Base-by-base conservation (phyloP, 2,113 vertebrate genomes). In the Tylochromis polylepis region DNA sequence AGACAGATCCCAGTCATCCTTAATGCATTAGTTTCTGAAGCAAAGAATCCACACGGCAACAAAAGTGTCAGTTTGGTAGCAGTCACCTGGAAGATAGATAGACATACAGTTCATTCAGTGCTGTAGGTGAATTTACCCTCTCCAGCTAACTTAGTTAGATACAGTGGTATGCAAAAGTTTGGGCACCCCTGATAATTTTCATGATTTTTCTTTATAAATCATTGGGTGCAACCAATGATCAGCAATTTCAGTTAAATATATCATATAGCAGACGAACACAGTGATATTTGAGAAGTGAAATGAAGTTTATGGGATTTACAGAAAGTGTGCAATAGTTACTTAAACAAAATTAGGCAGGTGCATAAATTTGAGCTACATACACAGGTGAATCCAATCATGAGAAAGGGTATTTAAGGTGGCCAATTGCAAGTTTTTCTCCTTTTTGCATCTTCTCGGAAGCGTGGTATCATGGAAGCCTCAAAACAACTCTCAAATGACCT, bases 41-140 rank as follows among this genome's bases (percentile, higher is more conserved):
- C 43, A 83, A 36, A 75, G 83, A 91, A 57, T 87, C 80, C 46
- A 60, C 78, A 49, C 43, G 20, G 85, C 36, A 20, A 46, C 46
- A 62, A 81, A 79, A 80, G 60, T 41, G 85, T 43, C 41, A 38
- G 60, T 56, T 27, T 6, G 18, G 81, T 57, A 46, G 86, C 85
- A 87, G 75, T 92, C 87, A 92, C 90, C 95, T 96, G 86, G 43
- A 93, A 91, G 83, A 94, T 83, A 94, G 58, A 89, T 62, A 92
- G 77, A 92, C 41, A 79, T 84, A 49, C 60, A 53, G 46, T 77
- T 77, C 46, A 79, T 51, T 65, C 62, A 80, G 38, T 11, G 20
- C n/a, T 53, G 82, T 43, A 15, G 70, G 20, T 2, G n/a, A 72
- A 56, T 83, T 41, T 60, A 11, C 12, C 41, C 5, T 78, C 38